These are phyloP conservation scores for Cabera pusaria DNA, from an alignment of 2,888 invertebrate genomes.

Conservation along the genomic window DNA sequence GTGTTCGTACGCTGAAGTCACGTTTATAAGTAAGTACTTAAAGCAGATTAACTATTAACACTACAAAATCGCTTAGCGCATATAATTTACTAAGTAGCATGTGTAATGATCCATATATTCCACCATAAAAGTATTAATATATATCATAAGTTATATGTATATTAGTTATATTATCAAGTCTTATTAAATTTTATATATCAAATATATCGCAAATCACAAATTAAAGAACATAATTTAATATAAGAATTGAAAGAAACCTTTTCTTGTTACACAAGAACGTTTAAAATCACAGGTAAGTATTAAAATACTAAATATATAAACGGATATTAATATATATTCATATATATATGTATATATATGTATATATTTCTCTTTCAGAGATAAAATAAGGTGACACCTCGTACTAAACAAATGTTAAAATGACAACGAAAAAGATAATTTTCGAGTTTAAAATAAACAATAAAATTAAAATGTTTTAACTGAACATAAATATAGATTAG, in stretches of 20 bases:
- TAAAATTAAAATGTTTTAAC: neutral
- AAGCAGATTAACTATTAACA: no score
- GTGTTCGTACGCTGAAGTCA: no score
- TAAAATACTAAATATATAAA: constrained; percentile 64
- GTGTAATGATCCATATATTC: constrained; percentile 4
- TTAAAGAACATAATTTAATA: constrained; percentile 41
- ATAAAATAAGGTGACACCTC: constrained; percentile 30
- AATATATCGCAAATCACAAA: constrained; percentile 36
- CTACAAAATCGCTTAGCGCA: no score
- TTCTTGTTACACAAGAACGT: constrained; percentile 77
- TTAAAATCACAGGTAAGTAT: constrained; percentile 74
- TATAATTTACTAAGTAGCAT: constrained; percentile 16
- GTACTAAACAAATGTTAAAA: constrained; percentile 3
- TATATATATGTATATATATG: constrained; percentile 25
- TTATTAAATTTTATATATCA: constrained; percentile 42
- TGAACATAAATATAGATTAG: constrained; percentile 19
- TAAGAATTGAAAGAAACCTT: constrained; percentile 43
- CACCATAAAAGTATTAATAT: constrained; percentile 2
- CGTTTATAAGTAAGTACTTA: no score
- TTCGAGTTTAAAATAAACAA: neutral
- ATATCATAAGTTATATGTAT: constrained; percentile 18
- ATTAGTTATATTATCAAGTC: constrained; percentile 40
- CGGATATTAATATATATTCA: constrained; percentile 42
- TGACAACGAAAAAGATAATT: constrained; percentile 4
- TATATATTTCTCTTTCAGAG: constrained; percentile 50